phyloP scores from a whole-genome alignment of 2,113 vertebrate genomes.

The Pogona vitticeps region DNA sequence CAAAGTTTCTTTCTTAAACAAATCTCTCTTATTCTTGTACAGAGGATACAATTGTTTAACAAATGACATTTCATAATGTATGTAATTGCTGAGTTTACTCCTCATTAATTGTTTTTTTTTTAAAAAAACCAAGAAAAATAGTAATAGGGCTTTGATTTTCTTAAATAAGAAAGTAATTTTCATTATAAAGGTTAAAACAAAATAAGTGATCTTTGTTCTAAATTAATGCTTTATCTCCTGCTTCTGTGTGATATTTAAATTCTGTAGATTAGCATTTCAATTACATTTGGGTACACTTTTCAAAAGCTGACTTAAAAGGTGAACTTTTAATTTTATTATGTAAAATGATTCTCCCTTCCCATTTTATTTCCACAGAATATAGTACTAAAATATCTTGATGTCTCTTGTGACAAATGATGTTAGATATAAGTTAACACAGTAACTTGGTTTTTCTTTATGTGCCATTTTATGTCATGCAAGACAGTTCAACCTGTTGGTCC shows the following conservation, averaged over 20 bases:
- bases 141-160: constrained; percentile 61
- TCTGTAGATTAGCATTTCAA: constrained; percentile 53
- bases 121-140: constrained; percentile 61
- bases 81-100: constrained; percentile 74
- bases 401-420: background rate
- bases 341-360: background rate
- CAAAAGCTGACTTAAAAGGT: constrained; percentile 34
- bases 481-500: background rate
- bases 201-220: constrained; percentile 61
- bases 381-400: background rate
- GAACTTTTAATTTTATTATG: constrained; percentile 35
- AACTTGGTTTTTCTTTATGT: constrained; percentile 9
- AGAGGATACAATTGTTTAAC: constrained; percentile 48
- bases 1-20: constrained; percentile 55
- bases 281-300: constrained; percentile 28
- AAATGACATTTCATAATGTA: constrained; percentile 71
- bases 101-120: constrained; percentile 70
- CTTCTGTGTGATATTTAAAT: constrained; percentile 57
- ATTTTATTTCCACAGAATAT: background rate
- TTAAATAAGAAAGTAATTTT: constrained; percentile 72
- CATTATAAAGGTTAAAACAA: constrained; percentile 68
- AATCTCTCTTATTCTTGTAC: constrained; percentile 47
- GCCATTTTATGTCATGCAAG: background rate
- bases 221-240: constrained; percentile 49
- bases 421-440: constrained; percentile 17